phyloP scores from a whole-genome alignment of 2,797 vertebrate genomes.

The Eremophila alpestris region DNA sequence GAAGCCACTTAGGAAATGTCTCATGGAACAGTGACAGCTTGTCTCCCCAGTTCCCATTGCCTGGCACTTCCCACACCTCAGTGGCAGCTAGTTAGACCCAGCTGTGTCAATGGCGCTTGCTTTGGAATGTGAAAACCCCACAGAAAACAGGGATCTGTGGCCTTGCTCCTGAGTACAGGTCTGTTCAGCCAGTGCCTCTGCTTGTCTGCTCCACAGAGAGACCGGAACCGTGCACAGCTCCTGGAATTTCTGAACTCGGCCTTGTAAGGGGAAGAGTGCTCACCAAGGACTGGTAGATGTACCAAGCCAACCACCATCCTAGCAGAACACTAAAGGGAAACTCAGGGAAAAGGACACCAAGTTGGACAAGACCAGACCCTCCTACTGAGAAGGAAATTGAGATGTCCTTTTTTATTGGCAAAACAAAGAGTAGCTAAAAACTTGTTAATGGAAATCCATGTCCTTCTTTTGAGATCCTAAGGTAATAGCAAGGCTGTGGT shows the following conservation, averaged over 20 bases:
- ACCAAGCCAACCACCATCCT: not conserved
- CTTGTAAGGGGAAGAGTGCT: conserved; percentile 71
- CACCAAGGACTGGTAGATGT: not conserved
- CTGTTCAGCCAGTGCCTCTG: not conserved
- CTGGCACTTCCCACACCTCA: not conserved
- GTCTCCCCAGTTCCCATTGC: not conserved
- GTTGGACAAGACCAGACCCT: not conserved
- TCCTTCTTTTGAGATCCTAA: conserved; percentile 43
- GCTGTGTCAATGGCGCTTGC: not conserved
- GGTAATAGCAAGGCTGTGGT: conserved; percentile 30
- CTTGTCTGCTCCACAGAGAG: conserved; percentile 75
- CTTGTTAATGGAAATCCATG: conserved; percentile 22
- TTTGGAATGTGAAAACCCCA: not conserved
- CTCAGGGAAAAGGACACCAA: conserved; percentile 32
- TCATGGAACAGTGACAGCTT: not conserved
- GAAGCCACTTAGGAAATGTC: not conserved
- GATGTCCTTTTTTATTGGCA: not conserved
- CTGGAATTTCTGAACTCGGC: conserved; percentile 91
- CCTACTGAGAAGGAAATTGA: not conserved
- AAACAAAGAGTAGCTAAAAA: not conserved
- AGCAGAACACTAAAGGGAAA: conserved; percentile 33
- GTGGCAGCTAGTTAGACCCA: not conserved
- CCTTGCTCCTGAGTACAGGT: not conserved
- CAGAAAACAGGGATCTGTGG: not conserved
- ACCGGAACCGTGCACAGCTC: conserved; percentile 88